phyloP scores from a whole-genome alignment of 2,888 invertebrate genomes.

The Tortricodes alternella region DNA sequence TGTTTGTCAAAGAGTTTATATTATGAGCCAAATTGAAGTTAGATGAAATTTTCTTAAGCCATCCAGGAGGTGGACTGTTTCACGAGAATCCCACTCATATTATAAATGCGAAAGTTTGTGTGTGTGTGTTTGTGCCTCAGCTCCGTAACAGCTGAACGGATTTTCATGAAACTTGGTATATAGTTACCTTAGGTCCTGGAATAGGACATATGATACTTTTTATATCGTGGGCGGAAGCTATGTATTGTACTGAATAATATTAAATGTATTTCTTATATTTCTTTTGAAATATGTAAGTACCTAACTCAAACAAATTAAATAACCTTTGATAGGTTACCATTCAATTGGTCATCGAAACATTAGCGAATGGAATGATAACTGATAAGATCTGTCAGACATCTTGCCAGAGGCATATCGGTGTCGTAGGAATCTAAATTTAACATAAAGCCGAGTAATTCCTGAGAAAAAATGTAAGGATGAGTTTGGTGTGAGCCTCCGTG shows the following conservation, averaged over 20 bases:
- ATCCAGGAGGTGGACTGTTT: constrained; percentile 45
- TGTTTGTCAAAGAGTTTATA: constrained; percentile 55
- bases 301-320: background rate
- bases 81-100: too few relatives aligned
- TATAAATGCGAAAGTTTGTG: too few relatives aligned
- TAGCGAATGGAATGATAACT: constrained; percentile 12
- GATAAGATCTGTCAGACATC: constrained; percentile 16
- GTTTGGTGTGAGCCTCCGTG: constrained; percentile 71
- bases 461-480: constrained; percentile 64
- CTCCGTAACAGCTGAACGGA: too few relatives aligned
- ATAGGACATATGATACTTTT: too few relatives aligned
- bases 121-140: too few relatives aligned
- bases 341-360: constrained; percentile 20
- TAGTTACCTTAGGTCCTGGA: too few relatives aligned
- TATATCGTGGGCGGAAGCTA: too few relatives aligned
- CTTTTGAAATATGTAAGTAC: too few relatives aligned
- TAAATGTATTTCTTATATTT: too few relatives aligned
- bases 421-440: constrained; percentile 40
- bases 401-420: constrained; percentile 19
- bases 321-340: background rate
- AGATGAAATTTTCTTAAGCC: constrained; percentile 64
- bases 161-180: too few relatives aligned
- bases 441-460: constrained; percentile 55
- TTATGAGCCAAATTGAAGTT: constrained; percentile 75
- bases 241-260: too few relatives aligned